phyloP scores from a whole-genome alignment of 2,113 vertebrate species.

The Sebastes fasciatus region DNA sequence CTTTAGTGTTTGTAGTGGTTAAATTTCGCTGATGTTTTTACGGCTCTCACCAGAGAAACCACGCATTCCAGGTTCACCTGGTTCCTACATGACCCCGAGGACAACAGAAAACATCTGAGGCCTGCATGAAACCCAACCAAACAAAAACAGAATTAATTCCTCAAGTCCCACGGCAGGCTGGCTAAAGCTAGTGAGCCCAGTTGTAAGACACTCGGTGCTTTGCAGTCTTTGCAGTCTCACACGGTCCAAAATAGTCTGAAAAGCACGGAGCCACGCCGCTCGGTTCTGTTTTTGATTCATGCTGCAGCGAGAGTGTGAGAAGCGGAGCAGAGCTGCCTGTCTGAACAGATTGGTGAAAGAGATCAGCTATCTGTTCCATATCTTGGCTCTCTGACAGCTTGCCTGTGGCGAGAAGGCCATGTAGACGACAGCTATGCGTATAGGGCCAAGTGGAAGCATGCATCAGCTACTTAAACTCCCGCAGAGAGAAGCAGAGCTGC shows the following conservation, averaged over 20 bases:
- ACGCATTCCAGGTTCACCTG: slow-evolving; percentile 40
- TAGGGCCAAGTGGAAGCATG: slow-evolving; percentile 29
- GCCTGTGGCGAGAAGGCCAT: slow-evolving; percentile 43
- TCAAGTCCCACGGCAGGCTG: slow-evolving; percentile 8
- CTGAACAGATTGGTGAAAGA: slow-evolving; percentile 58
- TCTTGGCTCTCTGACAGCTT: slow-evolving; percentile 49
- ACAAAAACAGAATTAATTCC: slow-evolving; percentile 27
- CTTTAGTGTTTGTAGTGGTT: slow-evolving; percentile 22
- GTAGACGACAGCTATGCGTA: slow-evolving; percentile 15
- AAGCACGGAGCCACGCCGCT: background rate
- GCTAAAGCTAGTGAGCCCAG: background rate
- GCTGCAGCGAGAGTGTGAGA: slow-evolving; percentile 33
- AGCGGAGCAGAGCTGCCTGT: slow-evolving; percentile 58
- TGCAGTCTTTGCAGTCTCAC: slow-evolving; percentile 16
- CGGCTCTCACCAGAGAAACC: slow-evolving; percentile 22
- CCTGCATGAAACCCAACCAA: slow-evolving; percentile 28
- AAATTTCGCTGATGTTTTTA: slow-evolving; percentile 23
- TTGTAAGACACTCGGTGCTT: slow-evolving; percentile 1
- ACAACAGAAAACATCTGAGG: slow-evolving; percentile 29
- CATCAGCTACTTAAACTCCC: slow-evolving; percentile 15
- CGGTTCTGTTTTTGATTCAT: slow-evolving; percentile 44
- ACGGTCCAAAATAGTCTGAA: slow-evolving; percentile 2
- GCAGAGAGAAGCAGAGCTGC: background rate
- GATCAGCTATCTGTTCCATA: slow-evolving; percentile 54
- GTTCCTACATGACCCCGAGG: slow-evolving; percentile 5